phyloP scores from a whole-genome alignment of 2,113 vertebrate genomes.

The Boulengerochromis microlepis region DNA sequence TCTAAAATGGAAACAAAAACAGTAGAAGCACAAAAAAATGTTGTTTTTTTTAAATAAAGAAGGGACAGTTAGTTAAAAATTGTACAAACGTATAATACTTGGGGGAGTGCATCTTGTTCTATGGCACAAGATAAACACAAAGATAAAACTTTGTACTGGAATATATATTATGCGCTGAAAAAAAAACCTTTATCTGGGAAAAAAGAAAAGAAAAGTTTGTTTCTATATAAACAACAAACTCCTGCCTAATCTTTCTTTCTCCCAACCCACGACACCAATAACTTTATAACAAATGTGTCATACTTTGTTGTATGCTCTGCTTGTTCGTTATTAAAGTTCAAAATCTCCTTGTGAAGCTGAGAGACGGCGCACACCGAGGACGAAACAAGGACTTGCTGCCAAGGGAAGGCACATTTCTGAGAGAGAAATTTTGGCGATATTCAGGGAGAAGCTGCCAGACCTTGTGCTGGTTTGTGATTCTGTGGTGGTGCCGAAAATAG shows the following conservation, averaged over 20 bases:
- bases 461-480: background rate
- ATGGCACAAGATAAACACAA: background rate
- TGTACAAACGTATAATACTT: accelerated
- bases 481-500: background rate
- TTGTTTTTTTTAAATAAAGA: background rate
- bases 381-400: slow-evolving; percentile 7
- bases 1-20: background rate
- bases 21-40: too few species aligned
- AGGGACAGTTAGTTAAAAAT: too few species aligned
- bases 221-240: background rate
- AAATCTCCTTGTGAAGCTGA: background rate
- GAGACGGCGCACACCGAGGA: background rate
- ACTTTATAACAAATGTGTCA: background rate
- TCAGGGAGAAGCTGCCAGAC: background rate
- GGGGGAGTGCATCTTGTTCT: background rate
- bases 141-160: background rate
- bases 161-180: accelerated
- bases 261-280: background rate
- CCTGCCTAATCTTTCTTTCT: background rate
- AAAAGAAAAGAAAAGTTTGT: background rate
- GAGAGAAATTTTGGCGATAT: background rate
- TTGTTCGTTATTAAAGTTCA: background rate
- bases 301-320: background rate
- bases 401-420: background rate
- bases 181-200: background rate